Conservation (phyloP, 2,113 vertebrate genomes). For the Motacilla tschutschensis region DNA sequence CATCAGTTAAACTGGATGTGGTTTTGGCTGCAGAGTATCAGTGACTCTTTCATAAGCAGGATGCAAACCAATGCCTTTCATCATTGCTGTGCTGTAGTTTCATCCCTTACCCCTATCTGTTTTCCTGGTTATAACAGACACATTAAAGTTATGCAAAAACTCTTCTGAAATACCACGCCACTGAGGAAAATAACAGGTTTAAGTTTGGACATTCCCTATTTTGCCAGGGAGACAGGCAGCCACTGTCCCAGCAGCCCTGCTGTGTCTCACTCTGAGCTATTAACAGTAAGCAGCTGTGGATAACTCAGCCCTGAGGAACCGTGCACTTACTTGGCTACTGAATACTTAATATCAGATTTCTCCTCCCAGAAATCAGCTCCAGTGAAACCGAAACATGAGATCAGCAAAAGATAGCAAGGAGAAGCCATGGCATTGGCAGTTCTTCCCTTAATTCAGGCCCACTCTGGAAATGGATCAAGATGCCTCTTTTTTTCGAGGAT, state of each 20-base stretch:
- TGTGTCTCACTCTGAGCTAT: not conserved
- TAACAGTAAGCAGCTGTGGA: constrained; percentile 28
- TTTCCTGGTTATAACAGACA: not conserved
- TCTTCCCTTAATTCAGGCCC: not conserved
- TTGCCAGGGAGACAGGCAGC: not conserved
- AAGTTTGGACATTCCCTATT: not conserved
- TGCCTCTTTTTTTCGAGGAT: fast-evolving
- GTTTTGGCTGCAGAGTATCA: not conserved
- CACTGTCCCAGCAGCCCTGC: not conserved
- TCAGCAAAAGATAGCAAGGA: not conserved
- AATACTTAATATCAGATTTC: constrained; percentile 41
- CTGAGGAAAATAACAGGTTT: not conserved
- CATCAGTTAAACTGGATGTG: not conserved
- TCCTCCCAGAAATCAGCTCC: constrained; percentile 9
- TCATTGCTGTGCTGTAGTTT: not conserved
- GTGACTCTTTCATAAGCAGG: not conserved
- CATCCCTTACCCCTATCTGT: not conserved
- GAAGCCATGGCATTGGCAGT: not conserved
- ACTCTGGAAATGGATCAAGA: not conserved
- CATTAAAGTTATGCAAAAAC: not conserved
- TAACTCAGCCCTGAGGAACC: constrained; percentile 2
- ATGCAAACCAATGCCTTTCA: not conserved
- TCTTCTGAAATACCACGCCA: not conserved
- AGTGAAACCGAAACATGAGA: not conserved
- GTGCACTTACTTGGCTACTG: not conserved